A percentile compares a stretch with the other conserved stretches of the same genome.
Evolutionary conservation across 2,888 invertebrate genomes (phyloP).

Genomic region (Quadriops clusia): DNA sequence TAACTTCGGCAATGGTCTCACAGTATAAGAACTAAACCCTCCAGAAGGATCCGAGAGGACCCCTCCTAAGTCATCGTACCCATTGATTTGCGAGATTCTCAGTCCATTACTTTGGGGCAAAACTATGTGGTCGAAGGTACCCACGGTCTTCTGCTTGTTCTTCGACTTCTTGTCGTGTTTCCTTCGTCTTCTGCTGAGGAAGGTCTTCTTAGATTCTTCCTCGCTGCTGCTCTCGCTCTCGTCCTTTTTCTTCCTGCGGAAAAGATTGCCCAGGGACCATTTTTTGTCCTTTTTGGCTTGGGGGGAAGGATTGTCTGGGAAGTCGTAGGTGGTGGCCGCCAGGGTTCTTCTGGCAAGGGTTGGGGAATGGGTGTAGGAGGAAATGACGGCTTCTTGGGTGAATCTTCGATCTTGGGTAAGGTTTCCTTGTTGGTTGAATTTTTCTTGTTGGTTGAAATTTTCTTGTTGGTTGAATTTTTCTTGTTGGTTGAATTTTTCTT

Average conservation of each 20-base stretch:
- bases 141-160: constrained; percentile 40
- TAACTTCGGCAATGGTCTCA: constrained; percentile 22
- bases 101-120: constrained; percentile 22
- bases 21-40: constrained; percentile 23
- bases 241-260: constrained; percentile 62
- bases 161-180: constrained; percentile 40
- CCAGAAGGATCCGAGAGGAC: constrained; percentile 47
- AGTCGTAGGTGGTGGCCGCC: constrained; percentile 38
- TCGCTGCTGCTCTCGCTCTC: constrained; percentile 44
- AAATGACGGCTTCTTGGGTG: too few species aligned
- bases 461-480: too few species aligned
- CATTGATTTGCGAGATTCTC: constrained; percentile 13
- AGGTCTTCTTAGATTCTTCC: constrained; percentile 31
- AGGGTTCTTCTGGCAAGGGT: constrained; percentile 26
- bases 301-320: constrained; percentile 31
- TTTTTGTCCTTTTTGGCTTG: constrained; percentile 52
- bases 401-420: too few species aligned
- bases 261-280: constrained; percentile 72
- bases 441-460: too few species aligned
- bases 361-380: too few species aligned
- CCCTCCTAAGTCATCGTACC: constrained; percentile 39
- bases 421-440: too few species aligned
- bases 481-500: too few species aligned
- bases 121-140: constrained; percentile 57
- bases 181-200: constrained; percentile 33